phyloP scores from a whole-genome alignment of 2,113 vertebrate genomes.

The Pardalotus punctatus region DNA sequence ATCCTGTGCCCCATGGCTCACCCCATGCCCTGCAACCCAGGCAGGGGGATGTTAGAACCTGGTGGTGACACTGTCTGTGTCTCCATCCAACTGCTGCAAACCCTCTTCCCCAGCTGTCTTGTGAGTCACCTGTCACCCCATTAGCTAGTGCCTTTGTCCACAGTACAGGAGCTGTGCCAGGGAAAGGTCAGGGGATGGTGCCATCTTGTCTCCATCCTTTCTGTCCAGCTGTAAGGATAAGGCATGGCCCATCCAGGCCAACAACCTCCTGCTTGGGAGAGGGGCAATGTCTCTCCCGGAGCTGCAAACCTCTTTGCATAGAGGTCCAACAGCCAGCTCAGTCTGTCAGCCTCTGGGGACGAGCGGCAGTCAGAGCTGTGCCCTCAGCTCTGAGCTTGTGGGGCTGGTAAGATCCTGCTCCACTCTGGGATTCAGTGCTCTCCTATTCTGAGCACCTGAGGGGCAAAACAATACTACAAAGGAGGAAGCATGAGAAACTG shows the following conservation, averaged over 20 bases:
- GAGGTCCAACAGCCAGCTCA: background rate
- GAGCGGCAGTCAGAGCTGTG: background rate
- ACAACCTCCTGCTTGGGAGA: background rate
- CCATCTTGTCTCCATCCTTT: background rate
- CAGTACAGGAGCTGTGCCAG: background rate
- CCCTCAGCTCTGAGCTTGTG: background rate
- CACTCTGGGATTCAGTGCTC: background rate
- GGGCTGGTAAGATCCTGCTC: background rate
- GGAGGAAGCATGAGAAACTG: background rate
- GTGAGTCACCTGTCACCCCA: background rate
- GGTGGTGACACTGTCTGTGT: background rate
- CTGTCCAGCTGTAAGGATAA: background rate
- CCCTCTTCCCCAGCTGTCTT: background rate
- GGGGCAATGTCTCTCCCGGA: background rate
- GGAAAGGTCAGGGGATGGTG: background rate
- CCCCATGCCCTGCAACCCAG: background rate
- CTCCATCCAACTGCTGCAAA: background rate
- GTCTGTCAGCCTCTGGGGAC: background rate
- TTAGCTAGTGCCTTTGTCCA: background rate
- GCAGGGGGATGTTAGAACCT: background rate
- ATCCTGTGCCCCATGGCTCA: background rate
- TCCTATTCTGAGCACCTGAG: background rate
- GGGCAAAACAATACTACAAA: background rate
- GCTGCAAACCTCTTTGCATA: background rate
- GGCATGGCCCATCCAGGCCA: background rate